Conservation (phyloP, 2,888 invertebrate species). For the Camponotus fellah region DNA sequence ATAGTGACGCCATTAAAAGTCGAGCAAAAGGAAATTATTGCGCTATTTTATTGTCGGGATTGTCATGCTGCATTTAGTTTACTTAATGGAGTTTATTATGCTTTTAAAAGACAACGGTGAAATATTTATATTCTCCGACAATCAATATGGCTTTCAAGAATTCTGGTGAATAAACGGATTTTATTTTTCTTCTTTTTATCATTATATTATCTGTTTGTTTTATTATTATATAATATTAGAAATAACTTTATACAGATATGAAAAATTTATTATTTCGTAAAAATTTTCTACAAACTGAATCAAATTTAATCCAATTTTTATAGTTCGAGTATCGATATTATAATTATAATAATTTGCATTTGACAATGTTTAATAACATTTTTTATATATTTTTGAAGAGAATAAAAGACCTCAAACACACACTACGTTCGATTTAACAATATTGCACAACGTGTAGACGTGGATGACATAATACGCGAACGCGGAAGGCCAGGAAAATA, state of each 20-base stretch:
- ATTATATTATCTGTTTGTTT: neutral
- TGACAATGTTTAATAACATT: neutral
- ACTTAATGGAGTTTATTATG: neutral
- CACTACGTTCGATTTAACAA: slow-evolving; percentile 28
- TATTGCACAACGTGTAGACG: slow-evolving; percentile 19
- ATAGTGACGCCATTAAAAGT: slow-evolving; percentile 20
- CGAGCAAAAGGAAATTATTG: slow-evolving; percentile 22
- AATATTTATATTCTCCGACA: neutral
- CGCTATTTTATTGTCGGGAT: slow-evolving; percentile 5
- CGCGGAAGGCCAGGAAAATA: slow-evolving; percentile 22
- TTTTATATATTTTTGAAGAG: neutral
- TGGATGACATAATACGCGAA: slow-evolving; percentile 35
- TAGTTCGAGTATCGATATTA: neutral
- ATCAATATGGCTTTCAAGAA: neutral
- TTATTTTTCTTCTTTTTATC: neutral
- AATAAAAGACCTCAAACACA: slow-evolving; percentile 5
- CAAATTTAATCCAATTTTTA: neutral
- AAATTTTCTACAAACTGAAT: neutral
- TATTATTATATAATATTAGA: neutral
- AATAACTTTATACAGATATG: neutral
- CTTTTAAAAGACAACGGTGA: neutral
- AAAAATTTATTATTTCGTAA: neutral
- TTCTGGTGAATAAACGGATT: neutral
- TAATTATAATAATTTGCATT: too few species aligned
- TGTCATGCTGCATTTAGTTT: slow-evolving; percentile 7